Evolutionary conservation across 1,140 invertebrate species (phyloP).

Genomic region (Caenorhabditis brenneri): DNA sequence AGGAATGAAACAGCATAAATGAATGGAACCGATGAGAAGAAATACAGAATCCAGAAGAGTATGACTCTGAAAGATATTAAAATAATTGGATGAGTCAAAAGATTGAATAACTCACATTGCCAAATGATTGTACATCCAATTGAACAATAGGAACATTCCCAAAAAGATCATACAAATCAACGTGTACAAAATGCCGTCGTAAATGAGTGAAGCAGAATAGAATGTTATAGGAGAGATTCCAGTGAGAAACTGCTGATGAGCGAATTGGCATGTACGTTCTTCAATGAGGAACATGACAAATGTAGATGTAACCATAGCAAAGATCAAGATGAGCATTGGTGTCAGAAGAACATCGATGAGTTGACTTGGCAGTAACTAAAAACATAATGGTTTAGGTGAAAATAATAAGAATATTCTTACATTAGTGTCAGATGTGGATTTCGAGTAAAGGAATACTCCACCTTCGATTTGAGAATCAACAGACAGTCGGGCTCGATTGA

Average conservation of each 20-base stretch:
- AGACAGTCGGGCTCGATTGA: background rate
- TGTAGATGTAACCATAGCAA: constrained; percentile 51
- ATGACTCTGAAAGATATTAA: constrained; percentile 43
- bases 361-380: constrained; percentile 25
- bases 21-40: constrained; percentile 53
- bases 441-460: background rate
- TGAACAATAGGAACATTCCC: constrained; percentile 30
- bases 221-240: constrained; percentile 47
- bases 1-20: constrained; percentile 56
- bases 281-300: constrained; percentile 55
- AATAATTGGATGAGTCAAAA: background rate
- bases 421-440: background rate
- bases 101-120: background rate
- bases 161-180: constrained; percentile 37
- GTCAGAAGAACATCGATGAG: background rate
- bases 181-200: constrained; percentile 47
- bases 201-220: constrained; percentile 49
- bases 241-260: constrained; percentile 55
- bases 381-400: background rate
- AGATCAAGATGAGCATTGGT: constrained; percentile 47
- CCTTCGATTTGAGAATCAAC: background rate
- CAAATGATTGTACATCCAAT: constrained; percentile 39
- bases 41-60: constrained; percentile 55
- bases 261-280: constrained; percentile 50
- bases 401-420: background rate